Percentiles rank a stretch among this genome's conserved stretches.
Conservation (phyloP, 2,888 invertebrate species). For the Trichopria drosophilae region DNA sequence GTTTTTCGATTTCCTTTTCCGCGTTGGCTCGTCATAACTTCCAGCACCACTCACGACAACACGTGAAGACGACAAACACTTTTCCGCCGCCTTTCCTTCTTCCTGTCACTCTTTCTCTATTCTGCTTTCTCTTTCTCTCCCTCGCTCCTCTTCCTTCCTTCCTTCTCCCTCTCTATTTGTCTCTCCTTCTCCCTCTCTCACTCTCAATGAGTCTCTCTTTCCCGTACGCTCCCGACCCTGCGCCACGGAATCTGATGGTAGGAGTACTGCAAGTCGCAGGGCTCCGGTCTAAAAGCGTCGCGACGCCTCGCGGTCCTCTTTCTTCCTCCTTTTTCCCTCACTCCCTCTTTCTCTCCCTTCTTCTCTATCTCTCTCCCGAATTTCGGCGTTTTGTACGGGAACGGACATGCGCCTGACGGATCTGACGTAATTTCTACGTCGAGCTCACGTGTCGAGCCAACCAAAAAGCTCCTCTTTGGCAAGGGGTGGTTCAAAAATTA, state of each 20-base stretch:
- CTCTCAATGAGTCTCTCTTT: slow-evolving; percentile 10
- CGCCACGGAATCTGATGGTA: slow-evolving; percentile 48
- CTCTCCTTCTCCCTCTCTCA: background rate
- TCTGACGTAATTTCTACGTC: slow-evolving; percentile 34
- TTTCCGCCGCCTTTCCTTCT: slow-evolving; percentile 18
- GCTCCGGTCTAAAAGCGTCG: slow-evolving; percentile 56
- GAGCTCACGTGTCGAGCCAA: slow-evolving; percentile 28
- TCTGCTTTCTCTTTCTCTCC: slow-evolving; percentile 6
- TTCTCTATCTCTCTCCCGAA: slow-evolving; percentile 39
- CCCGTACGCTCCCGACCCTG: slow-evolving; percentile 32
- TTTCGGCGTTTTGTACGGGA: too few species aligned
- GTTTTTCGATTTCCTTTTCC: slow-evolving; percentile 37
- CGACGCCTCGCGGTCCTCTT: slow-evolving; percentile 34
- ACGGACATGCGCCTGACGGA: slow-evolving; percentile 43
- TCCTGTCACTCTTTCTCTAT: slow-evolving; percentile 24
- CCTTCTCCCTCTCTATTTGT: slow-evolving; percentile 9
- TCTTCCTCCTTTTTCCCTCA: slow-evolving; percentile 27
- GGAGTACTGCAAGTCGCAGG: slow-evolving; percentile 44
- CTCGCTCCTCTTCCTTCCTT: background rate
- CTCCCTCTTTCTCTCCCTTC: slow-evolving; percentile 39
- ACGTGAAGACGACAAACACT: slow-evolving; percentile 25
- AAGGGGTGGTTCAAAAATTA: too few species aligned
- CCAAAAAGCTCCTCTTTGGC: too few species aligned
- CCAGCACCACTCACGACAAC: slow-evolving; percentile 14
- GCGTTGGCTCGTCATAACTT: slow-evolving; percentile 48